Evolutionary conservation across 2,797 vertebrate genomes (phyloP).

Genomic region (Lindbergichthys nudifrons): DNA sequence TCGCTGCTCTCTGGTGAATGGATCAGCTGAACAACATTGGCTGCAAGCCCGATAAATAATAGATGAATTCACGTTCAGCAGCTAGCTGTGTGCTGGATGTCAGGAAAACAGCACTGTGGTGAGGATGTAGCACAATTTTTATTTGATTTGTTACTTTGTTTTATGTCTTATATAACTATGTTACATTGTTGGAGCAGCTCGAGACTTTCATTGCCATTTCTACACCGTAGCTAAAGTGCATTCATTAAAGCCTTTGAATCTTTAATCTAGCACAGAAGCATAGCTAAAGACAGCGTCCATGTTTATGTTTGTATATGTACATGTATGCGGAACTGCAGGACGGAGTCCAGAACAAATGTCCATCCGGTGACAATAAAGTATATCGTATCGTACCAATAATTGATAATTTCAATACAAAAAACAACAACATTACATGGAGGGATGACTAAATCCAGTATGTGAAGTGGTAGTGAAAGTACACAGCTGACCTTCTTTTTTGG

Average conservation of each 20-base stretch:
- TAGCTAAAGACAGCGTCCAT: background rate
- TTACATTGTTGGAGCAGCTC: no score
- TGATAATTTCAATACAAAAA: background rate
- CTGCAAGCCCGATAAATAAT: conserved; percentile 6
- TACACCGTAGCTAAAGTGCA: no score
- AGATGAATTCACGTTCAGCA: conserved; percentile 11
- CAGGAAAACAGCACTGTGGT: background rate
- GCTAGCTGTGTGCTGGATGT: background rate
- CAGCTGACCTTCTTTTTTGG: conserved; percentile 3
- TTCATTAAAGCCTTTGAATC: no score
- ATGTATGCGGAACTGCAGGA: no score
- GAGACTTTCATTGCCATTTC: no score
- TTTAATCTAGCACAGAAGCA: background rate
- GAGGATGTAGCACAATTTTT: background rate
- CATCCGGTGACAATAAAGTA: no score
- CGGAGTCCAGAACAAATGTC: no score
- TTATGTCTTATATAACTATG: no score
- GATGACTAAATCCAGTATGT: background rate
- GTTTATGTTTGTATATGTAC: no score
- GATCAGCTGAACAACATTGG: background rate
- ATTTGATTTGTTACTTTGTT: no score
- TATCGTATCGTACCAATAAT: background rate
- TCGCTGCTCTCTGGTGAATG: conserved; percentile 2
- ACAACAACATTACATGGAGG: background rate
- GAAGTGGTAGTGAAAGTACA: background rate